phyloP scores from a whole-genome alignment of 2,113 vertebrate species.

The Pituophis catenifer region DNA sequence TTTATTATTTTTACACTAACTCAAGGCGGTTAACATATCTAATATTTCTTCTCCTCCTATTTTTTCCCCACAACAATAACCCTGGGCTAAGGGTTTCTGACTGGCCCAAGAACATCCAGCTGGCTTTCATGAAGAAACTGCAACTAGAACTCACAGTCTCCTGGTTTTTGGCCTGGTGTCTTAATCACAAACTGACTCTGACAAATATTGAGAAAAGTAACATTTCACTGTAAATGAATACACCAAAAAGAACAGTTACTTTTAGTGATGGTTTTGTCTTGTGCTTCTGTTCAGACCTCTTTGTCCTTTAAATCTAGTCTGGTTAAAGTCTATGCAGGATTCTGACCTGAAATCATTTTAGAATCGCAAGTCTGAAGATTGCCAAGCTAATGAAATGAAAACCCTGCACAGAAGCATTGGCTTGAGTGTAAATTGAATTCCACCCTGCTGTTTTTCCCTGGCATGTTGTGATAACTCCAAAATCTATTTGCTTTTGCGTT shows the following conservation, averaged over 20 bases:
- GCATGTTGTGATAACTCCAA: conserved; percentile 24
- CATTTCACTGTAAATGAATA: not conserved
- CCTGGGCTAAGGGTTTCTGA: not conserved
- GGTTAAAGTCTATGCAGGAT: conserved; percentile 14
- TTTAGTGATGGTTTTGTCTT: not conserved
- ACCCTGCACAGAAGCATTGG: conserved; percentile 12
- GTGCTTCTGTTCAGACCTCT: not conserved
- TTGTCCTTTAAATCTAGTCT: conserved; percentile 23
- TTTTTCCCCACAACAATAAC: not conserved
- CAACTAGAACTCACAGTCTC: not conserved
- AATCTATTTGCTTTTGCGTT: conserved; percentile 18
- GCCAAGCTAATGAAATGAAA: conserved; percentile 31
- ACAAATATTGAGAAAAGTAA: not conserved
- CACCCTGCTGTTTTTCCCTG: conserved; percentile 18
- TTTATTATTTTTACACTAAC: not conserved
- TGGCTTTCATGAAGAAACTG: not conserved
- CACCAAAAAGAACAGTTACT: not conserved
- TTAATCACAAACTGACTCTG: not conserved
- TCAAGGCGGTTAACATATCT: not conserved
- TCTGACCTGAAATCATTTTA: conserved; percentile 23
- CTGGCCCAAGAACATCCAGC: not conserved
- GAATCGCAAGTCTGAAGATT: conserved; percentile 13
- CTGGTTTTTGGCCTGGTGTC: not conserved
- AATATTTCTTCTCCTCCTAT: not conserved
- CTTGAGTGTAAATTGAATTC: conserved; percentile 28